Evolutionary conservation across 2,113 vertebrate species (phyloP), one percentile per base, ranked within the genome.

Genomic region (Himantopus leucocephalus): DNA sequence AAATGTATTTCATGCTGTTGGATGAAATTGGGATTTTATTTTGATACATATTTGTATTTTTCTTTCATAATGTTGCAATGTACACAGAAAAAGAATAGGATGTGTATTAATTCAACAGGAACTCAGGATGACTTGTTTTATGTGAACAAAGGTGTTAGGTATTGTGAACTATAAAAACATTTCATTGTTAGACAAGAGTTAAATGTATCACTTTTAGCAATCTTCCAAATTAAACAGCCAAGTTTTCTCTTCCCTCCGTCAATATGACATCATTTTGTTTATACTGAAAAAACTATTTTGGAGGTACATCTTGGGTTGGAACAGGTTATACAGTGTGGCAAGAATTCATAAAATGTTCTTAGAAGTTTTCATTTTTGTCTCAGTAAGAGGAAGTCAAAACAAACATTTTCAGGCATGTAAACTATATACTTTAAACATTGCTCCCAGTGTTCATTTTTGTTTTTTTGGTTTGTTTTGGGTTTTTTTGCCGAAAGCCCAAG

Each of bases 191-290:
- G 62, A 86, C 35, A 73, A 97, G 58, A 72, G 68, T 91, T 92
- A 88, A 87, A 97, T 94, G 92, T 96, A 98, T 98, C 97, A 27
- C 73, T 95, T 95, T 92, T 90, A 95, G 94, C 97, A 96, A 95
- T 96, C 94, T 96, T 97, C 94, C 95, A 98, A 90, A 97, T 97
- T 66, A 96, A 98, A 96, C 96, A 97, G 90, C 89, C 94, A 97
- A 92, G 91, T 87, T 98, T 95, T 98, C 94, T 97, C 71, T 94
- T 91, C 76, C 71, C 85, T 83, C 47, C 1, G 6, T 96, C 76
- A 60, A 88, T 95, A 96, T 98, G 97, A 98, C 97, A 97, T 98
- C 84, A 97, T 97, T 95, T 98, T 62, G 34, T 98, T 98, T 98
- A 92, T 94, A 52, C 32, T 81, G 41, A 92, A 95, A 87, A 67